phyloP scores from a whole-genome alignment of 2,888 invertebrate species.

The Spisula solida region DNA sequence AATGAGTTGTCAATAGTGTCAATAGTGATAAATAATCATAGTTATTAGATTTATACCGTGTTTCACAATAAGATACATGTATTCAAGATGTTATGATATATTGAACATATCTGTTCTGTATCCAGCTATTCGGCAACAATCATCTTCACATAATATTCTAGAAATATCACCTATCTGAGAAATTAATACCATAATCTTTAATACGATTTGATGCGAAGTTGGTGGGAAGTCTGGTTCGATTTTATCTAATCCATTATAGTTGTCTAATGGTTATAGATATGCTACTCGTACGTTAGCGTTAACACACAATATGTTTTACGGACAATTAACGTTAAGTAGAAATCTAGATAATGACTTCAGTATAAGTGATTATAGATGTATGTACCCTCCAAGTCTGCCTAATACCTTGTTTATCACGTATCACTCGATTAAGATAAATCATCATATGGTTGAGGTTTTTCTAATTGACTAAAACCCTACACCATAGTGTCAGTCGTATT shows the following conservation, averaged over 20 bases:
- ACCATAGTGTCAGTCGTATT: too few species aligned
- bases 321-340: constrained; percentile 20
- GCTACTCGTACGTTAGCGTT: not conserved
- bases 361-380: not conserved
- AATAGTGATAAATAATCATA: too few species aligned
- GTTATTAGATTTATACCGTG: too few species aligned
- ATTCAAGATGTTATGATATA: too few species aligned
- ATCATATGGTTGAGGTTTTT: not conserved
- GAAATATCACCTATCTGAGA: too few species aligned
- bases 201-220: not conserved
- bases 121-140: too few species aligned
- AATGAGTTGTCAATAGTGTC: too few species aligned
- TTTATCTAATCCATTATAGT: not conserved
- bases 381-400: not conserved
- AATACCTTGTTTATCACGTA: not conserved
- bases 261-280: not conserved
- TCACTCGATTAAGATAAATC: not conserved
- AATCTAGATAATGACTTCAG: not conserved
- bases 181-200: too few species aligned
- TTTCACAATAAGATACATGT: too few species aligned
- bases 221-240: not conserved
- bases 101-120: too few species aligned
- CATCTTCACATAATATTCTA: too few species aligned
- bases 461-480: too few species aligned
- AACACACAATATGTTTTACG: not conserved